phyloP scores from a whole-genome alignment of 2,113 vertebrate species.

The Eretmochelys imbricata region DNA sequence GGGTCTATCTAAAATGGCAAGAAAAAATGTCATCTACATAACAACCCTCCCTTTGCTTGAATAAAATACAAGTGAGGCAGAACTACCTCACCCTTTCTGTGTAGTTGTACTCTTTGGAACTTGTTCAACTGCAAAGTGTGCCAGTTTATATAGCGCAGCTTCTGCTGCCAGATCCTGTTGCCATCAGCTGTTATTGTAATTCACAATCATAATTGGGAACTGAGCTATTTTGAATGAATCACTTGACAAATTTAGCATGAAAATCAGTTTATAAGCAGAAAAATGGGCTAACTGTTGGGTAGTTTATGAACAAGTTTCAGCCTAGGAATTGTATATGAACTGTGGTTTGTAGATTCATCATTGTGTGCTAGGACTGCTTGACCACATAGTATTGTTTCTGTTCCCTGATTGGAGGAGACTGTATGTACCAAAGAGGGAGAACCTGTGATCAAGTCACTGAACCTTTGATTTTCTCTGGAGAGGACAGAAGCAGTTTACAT shows the following conservation, averaged over 20 bases:
- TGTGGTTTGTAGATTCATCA: neutral
- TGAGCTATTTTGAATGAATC: neutral
- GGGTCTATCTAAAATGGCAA: too few species aligned
- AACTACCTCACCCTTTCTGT: accelerated
- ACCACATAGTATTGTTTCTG: neutral
- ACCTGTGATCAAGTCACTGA: neutral
- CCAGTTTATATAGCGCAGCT: neutral
- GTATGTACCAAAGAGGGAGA: accelerated
- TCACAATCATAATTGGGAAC: neutral
- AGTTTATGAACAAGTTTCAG: neutral
- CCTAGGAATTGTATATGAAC: neutral
- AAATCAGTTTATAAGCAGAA: too few species aligned
- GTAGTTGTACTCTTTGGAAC: neutral
- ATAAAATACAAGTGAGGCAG: neutral
- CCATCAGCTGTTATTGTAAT: neutral
- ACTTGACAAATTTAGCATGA: neutral
- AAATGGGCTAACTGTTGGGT: neutral
- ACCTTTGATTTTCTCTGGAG: neutral
- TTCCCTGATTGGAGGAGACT: neutral
- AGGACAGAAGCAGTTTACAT: neutral
- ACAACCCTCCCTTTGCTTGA: neutral
- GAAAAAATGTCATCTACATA: neutral
- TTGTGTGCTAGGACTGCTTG: neutral
- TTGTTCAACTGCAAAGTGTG: neutral
- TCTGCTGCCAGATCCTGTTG: neutral